Evolutionary conservation across 2,888 invertebrate species (phyloP), one percentile per base, ranked within the genome.

Genomic region (Melanophora roralis): DNA sequence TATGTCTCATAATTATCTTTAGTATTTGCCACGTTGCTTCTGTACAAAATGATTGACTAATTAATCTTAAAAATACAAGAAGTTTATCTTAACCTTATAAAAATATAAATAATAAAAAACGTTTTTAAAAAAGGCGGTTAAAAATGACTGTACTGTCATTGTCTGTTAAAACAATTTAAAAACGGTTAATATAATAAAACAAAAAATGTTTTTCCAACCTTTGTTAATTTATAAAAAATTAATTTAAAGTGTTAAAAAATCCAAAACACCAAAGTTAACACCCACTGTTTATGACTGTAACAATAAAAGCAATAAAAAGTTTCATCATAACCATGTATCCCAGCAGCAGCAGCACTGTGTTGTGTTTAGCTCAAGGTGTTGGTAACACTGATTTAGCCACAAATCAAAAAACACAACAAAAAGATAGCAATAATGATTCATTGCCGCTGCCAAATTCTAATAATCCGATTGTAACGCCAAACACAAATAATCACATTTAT

Each of bases 281-380:
- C 60, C 12, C 21, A 1, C 23, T 38, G n/a, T 27, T 36, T 11
- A 43, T 45, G 16, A 8, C 12, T 27, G n/a, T n/a, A 27, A 8
- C 36, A 11, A 36, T 7, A 38, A 40, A 55, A n/a, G 1, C 34
- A 45, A 5, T 51, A 21, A n/a, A n/a, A n/a, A 16, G 5, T 23
- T 9, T 38, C 11, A n/a, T 21, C 49, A 53, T 8, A n/a, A 27
- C 1, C 43, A 76, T 76, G 75, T 68, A 72, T 68, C 5, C 68
- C 65, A 64, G 40, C 47, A 57, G 45, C 32, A 69, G 65, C 47
- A 62, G 51, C 12, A 53, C 79, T 7, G 38, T 82, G 62, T 36
- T 80, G 65, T 79, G 82, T 49, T 43, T 81, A 59, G 49, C 78
- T 57, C 76, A 78, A 36, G 40, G 47, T 45, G 55, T 77, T 23